Evolutionary conservation across 2,113 vertebrate species (phyloP).

Genomic region (Python bivittatus): DNA sequence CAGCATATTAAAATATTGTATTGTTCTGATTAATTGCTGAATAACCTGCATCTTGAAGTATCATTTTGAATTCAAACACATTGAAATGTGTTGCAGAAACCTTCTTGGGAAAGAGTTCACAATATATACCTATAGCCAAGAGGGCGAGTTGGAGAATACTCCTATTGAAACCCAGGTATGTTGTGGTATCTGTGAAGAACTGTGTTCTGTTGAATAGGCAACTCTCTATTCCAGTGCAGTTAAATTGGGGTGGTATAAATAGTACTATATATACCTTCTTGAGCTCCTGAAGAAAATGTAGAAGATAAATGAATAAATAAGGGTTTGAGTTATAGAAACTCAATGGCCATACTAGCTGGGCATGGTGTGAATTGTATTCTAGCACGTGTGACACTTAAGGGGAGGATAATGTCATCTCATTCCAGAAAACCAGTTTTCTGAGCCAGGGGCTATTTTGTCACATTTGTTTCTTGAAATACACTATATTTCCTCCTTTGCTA

Average conservation of each 20-base stretch:
- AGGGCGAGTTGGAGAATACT: constrained; percentile 56
- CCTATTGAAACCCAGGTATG: constrained; percentile 55
- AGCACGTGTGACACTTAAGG: background rate
- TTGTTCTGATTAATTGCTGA: background rate
- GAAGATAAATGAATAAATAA: background rate
- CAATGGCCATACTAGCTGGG: background rate
- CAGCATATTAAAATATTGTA: background rate
- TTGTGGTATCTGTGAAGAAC: background rate
- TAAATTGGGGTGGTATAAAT: background rate
- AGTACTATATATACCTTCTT: background rate
- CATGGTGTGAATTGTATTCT: background rate
- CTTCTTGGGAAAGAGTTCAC: constrained; percentile 65
- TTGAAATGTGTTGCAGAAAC: constrained; percentile 54
- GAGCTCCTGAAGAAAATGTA: background rate
- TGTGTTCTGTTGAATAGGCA: too few species aligned
- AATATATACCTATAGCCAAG: constrained; percentile 61
- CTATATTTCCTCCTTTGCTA: background rate
- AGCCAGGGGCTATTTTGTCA: background rate
- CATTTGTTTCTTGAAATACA: background rate
- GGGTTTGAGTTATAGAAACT: background rate
- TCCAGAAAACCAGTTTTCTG: background rate
- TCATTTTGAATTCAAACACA: constrained; percentile 33
- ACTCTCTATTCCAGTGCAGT: background rate
- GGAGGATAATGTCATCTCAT: background rate
- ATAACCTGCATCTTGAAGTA: background rate